Evolutionary conservation across 2,797 vertebrate species (phyloP).

Genomic region (Carduelis carduelis): DNA sequence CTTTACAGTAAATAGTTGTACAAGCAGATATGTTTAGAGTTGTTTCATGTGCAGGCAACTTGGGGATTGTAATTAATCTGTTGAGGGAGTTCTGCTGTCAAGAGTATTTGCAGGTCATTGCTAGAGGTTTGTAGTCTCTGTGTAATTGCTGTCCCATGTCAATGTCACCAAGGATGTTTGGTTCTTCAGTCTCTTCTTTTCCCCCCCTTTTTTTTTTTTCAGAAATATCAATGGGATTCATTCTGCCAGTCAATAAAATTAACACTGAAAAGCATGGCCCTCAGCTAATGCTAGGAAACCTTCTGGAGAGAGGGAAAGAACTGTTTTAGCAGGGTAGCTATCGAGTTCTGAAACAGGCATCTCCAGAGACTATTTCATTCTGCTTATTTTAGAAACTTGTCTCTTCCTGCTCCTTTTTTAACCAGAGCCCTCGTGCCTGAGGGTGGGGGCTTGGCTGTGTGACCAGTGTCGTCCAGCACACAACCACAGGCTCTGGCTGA

Average conservation of each 20-base stretch:
- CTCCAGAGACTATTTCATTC: slow-evolving; percentile 33
- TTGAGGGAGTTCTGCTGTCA: neutral
- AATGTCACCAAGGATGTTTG: neutral
- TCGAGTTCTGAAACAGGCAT: neutral
- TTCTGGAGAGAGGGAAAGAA: neutral
- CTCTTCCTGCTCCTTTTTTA: slow-evolving; percentile 41
- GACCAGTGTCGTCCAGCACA: neutral
- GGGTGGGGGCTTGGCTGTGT: neutral
- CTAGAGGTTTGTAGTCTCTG: neutral
- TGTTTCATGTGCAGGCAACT: neutral
- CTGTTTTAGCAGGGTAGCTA: neutral
- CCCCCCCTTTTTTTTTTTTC: neutral
- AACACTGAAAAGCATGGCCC: rapidly evolving
- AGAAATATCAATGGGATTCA: neutral
- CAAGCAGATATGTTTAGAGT: neutral
- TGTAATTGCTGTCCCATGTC: neutral
- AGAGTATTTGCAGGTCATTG: neutral
- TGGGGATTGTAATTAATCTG: neutral
- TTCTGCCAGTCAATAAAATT: neutral
- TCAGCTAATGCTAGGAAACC: neutral
- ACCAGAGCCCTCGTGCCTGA: neutral
- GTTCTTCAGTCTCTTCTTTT: neutral
- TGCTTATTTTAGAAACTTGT: slow-evolving; percentile 38
- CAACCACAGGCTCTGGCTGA: neutral
- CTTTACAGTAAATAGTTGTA: neutral